A percentile compares a stretch with the other conserved stretches of the same genome.
phyloP scores from a whole-genome alignment of 2,888 invertebrate species.

The Cheilosia scutellata region DNA sequence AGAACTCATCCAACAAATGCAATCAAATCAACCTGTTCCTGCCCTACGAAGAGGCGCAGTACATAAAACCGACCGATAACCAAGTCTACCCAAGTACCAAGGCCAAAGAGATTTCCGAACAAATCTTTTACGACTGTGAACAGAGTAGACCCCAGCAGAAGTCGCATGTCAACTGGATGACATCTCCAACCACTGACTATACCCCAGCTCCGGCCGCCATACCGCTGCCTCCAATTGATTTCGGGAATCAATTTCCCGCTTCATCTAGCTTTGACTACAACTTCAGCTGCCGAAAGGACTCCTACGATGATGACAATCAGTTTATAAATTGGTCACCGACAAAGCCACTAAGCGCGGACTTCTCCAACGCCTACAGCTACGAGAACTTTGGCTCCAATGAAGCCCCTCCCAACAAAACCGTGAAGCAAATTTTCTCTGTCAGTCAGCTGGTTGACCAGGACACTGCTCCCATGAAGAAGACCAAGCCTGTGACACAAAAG shows the following conservation, averaged over 20 bases:
- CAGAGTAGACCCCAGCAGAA: constrained; percentile 63
- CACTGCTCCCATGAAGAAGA: constrained; percentile 75
- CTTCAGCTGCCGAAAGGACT: constrained; percentile 60
- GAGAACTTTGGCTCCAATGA: constrained; percentile 68
- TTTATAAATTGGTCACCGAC: constrained; percentile 72
- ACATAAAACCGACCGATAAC: constrained; percentile 67
- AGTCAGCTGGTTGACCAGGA: constrained; percentile 86
- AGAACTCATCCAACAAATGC: constrained; percentile 15
- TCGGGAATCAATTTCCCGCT: constrained; percentile 49
- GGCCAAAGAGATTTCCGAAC: constrained; percentile 37
- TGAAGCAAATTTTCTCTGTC: constrained; percentile 85
- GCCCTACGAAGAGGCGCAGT: constrained; percentile 61
- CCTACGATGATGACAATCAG: constrained; percentile 69
- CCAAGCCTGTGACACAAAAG: constrained; percentile 25
- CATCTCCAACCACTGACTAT: constrained; percentile 84
- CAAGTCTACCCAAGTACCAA: constrained; percentile 31
- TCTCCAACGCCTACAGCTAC: constrained; percentile 57
- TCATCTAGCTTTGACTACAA: constrained; percentile 42
- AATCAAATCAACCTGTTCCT: constrained; percentile 63
- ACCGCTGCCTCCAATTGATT: constrained; percentile 54
- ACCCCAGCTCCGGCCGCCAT: constrained; percentile 7
- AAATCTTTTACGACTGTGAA: constrained; percentile 72
- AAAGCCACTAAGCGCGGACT: constrained; percentile 56
- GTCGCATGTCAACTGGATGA: constrained; percentile 77
- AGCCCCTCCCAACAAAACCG: constrained; percentile 79